phyloP scores from a whole-genome alignment of 2,797 vertebrate species.

The Columba guinea region DNA sequence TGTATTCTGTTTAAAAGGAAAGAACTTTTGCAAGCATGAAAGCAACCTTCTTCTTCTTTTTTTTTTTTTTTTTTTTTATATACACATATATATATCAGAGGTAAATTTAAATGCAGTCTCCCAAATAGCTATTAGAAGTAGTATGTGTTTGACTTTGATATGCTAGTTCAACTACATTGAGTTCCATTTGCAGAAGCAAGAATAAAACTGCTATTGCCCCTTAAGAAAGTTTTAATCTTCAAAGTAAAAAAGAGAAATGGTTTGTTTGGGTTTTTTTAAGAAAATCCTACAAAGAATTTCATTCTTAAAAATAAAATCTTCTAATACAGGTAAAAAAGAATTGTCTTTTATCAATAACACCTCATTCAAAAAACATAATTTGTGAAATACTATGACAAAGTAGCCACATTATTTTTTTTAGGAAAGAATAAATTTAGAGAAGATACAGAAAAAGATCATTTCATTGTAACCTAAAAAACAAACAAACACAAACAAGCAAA shows the following conservation, averaged over 20 bases:
- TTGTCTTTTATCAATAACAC: background rate
- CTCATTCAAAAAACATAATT: background rate
- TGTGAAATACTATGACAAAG: background rate
- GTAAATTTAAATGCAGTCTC: background rate
- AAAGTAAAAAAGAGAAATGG: background rate
- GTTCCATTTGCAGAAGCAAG: background rate
- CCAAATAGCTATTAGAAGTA: background rate
- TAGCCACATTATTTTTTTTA: fast-evolving
- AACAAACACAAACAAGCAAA: too few species aligned
- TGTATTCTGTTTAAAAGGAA: background rate
- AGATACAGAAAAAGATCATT: background rate
- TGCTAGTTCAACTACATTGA: background rate
- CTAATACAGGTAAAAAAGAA: background rate
- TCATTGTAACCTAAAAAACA: background rate
- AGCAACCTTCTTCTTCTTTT: background rate
- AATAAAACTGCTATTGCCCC: background rate
- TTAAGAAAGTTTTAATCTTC: background rate
- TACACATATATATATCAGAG: background rate
- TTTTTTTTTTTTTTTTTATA: background rate
- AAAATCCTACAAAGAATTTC: fast-evolving
- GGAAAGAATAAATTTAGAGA: background rate
- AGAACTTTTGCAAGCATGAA: background rate
- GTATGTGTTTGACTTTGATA: background rate
- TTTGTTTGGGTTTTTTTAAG: too few species aligned
- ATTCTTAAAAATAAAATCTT: background rate